A percentile compares a stretch with the other conserved stretches of the same genome.
phyloP scores from a whole-genome alignment of 2,797 vertebrate genomes.

The Rhynchonycteris naso region DNA sequence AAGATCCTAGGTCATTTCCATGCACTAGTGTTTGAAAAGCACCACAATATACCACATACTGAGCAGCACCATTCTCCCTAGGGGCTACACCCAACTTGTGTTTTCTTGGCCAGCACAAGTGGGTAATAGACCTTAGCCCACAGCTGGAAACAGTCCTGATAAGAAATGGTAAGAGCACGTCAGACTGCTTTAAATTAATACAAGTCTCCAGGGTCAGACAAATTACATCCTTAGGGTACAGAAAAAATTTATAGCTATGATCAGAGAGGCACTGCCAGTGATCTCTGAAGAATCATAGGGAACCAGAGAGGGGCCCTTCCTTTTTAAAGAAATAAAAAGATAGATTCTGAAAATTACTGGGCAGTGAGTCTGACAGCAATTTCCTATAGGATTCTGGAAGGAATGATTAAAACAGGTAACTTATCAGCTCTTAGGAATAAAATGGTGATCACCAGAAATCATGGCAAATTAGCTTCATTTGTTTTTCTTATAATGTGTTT shows the following conservation, averaged over 20 bases:
- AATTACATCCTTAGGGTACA: conserved; percentile 72
- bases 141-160: conserved; percentile 62
- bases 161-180: conserved; percentile 65
- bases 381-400: conserved; percentile 57
- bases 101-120: conserved; percentile 39
- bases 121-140: conserved; percentile 53
- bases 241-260: conserved; percentile 73
- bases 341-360: conserved; percentile 70
- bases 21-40: background rate
- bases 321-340: conserved; percentile 64
- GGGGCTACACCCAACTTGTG: background rate
- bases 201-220: conserved; percentile 66
- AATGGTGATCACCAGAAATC: conserved; percentile 58
- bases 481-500: conserved; percentile 49
- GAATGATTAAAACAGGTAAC: conserved; percentile 68
- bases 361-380: conserved; percentile 57
- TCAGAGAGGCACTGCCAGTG: conserved; percentile 64
- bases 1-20: background rate
- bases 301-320: conserved; percentile 30
- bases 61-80: background rate
- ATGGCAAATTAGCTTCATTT: conserved; percentile 66
- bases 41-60: background rate
- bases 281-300: conserved; percentile 70
- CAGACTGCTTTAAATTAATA: conserved; percentile 72
- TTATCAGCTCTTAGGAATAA: conserved; percentile 61